Percentiles rank a stretch among this genome's conserved stretches.
Evolutionary conservation across 2,888 invertebrate species (phyloP).

Genomic region (Cryptocephalus moraei): DNA sequence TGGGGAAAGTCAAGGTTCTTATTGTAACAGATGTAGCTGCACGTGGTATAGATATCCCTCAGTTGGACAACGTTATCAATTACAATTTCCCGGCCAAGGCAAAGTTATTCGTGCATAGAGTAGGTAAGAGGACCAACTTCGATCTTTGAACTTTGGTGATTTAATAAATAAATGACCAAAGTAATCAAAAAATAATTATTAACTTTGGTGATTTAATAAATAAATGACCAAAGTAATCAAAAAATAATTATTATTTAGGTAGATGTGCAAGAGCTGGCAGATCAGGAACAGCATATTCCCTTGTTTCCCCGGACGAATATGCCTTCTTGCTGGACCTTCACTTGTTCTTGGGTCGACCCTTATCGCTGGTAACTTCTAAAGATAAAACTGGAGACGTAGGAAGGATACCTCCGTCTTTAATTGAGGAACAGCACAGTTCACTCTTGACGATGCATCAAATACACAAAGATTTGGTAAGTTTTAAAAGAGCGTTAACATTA

Average conservation of each 20-base stretch:
- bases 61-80: slow-evolving; percentile 92
- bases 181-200: not conserved
- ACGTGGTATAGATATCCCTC: slow-evolving; percentile 93
- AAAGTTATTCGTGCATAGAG: slow-evolving; percentile 96
- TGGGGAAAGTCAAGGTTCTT: slow-evolving; percentile 69
- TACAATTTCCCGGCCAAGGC: slow-evolving; percentile 94
- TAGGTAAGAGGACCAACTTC: slow-evolving; percentile 53
- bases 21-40: slow-evolving; percentile 98
- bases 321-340: slow-evolving; percentile 91
- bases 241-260: slow-evolving; percentile 38
- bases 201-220: not conserved
- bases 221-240: not conserved
- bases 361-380: slow-evolving; percentile 45
- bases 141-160: not conserved
- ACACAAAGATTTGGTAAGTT: slow-evolving; percentile 62
- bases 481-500: not conserved
- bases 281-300: slow-evolving; percentile 82
- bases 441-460: slow-evolving; percentile 65
- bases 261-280: slow-evolving; percentile 94
- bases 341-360: slow-evolving; percentile 76
- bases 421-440: slow-evolving; percentile 76
- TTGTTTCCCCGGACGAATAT: slow-evolving; percentile 83
- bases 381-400: slow-evolving; percentile 58
- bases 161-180: not conserved
- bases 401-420: slow-evolving; percentile 63